A percentile compares a stretch with the other conserved stretches of the same genome.
These are phyloP conservation scores for Aulostomus chinensis DNA, from an alignment of 2,797 vertebrate species.

Conservation along the genomic window DNA sequence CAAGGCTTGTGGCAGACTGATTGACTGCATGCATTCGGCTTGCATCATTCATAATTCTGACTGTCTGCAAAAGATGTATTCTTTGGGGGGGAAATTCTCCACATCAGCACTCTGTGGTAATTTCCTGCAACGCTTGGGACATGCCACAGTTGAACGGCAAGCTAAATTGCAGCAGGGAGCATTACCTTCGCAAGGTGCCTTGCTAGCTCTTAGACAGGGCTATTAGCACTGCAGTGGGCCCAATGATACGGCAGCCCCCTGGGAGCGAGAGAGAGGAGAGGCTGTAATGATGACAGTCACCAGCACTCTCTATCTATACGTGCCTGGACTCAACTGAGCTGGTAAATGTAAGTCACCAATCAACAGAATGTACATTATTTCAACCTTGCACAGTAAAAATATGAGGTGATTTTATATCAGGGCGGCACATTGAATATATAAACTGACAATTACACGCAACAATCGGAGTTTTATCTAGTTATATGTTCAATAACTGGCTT, in stretches of 20 bases:
- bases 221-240: constrained; percentile 73
- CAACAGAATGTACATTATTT: constrained; percentile 27
- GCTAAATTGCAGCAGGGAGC: constrained; percentile 68
- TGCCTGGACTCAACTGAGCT: constrained; percentile 48
- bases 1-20: constrained; percentile 43
- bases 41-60: constrained; percentile 75
- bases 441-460: too few species aligned
- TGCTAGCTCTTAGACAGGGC: constrained; percentile 67
- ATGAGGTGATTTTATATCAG: background rate
- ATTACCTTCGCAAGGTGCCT: constrained; percentile 69
- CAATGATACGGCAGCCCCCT: constrained; percentile 61
- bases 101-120: constrained; percentile 69
- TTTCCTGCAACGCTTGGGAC: constrained; percentile 69
- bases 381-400: background rate
- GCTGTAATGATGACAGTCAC: constrained; percentile 65
- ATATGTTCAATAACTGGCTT: too few species aligned
- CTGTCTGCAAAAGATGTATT: constrained; percentile 63
- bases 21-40: constrained; percentile 65
- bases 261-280: constrained; percentile 48
- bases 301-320: constrained; percentile 37
- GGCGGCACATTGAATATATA: too few species aligned
- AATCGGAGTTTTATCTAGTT: too few species aligned
- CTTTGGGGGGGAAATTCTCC: constrained; percentile 57
- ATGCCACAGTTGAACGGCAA: constrained; percentile 66
- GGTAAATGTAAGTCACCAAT: constrained; percentile 42